Evolutionary conservation across 1,140 invertebrate genomes (phyloP), one percentile per base, ranked within the genome.

Genomic region (Drosophila athabasca): DNA sequence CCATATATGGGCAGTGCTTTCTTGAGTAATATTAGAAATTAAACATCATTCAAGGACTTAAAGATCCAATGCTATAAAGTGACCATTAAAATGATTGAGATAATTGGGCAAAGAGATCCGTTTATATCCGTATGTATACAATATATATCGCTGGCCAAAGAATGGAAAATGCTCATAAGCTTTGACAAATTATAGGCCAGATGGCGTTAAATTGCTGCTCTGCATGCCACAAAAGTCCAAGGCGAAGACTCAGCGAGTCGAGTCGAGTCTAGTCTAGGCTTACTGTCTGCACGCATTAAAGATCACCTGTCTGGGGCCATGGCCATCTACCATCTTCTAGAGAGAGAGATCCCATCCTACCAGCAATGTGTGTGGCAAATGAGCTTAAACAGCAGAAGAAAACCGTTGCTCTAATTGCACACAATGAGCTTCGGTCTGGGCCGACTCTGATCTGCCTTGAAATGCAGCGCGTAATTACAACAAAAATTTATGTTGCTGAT

Each of bases 341-440:
- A n/a, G n/a, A n/a, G n/a, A n/a, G 24, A 24, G 24, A 24, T 24
- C 24, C 24, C 24, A 24, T 24, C 24, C 45, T 46, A 15, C 43
- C 22, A 29, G 26, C 80, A 64, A 76, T 85, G 82, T 87, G 81
- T 85, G 81, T 80, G 81, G 81, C 41, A 87, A 85, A 85, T 85
- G 77, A 75, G 82, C 82, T 81, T 78, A 68, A 77, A 55, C 72
- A 67, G 61, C 60, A 61, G 76, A 59, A 70, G 69, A 79, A 39
- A 83, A 87, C 82, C 82, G 82, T 82, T 87, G 82, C 82, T 85
- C 82, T 85, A 82, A 85, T 85, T 87, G 74, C 66, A 48, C 50
- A 48, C 79, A 82, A 78, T 83, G 70, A 79, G 73, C 71, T 48
- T 73, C 76, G 54, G 44, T 55, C 58, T 49, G 79, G 35, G 61